Evolutionary conservation across 2,113 vertebrate species (phyloP).

Genomic region (Vombatus ursinus): DNA sequence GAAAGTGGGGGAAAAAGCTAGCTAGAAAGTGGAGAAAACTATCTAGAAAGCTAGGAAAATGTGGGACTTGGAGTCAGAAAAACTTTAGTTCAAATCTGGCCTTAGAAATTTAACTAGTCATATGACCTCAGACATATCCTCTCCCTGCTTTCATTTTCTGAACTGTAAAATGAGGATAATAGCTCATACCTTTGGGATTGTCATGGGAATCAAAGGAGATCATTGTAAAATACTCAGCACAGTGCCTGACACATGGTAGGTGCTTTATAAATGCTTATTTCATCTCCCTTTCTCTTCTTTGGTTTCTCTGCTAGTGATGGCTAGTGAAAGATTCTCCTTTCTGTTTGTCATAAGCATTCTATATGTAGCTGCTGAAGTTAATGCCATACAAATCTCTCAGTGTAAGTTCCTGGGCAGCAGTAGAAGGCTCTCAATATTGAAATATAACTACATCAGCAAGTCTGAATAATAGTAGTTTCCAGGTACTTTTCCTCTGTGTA

Average conservation of each 20-base stretch:
- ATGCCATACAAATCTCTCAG: not conserved
- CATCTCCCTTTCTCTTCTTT: not conserved
- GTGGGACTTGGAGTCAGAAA: not conserved
- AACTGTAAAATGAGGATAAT: not conserved
- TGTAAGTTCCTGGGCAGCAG: not conserved
- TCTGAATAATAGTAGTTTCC: not conserved
- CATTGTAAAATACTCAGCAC: not conserved
- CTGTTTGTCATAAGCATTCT: not conserved
- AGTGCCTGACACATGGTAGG: not conserved
- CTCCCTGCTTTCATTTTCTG: not conserved
- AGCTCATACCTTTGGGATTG: not conserved
- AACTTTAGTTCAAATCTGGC: not conserved
- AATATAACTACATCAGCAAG: not conserved
- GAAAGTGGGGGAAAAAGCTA: not conserved
- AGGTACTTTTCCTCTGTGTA: not conserved
- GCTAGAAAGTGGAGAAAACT: too few relatives aligned
- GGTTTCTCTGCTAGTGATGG: not conserved
- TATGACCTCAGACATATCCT: not conserved
- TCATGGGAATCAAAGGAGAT: not conserved
- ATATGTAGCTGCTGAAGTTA: not conserved
- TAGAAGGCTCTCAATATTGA: not conserved
- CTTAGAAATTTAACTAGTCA: not conserved
- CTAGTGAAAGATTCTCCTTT: not conserved
- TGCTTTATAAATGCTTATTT: not conserved
- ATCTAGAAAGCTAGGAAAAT: not conserved